Evolutionary conservation across 2,888 invertebrate species (phyloP), one percentile per base, ranked within the genome.

Genomic region (Diachrysia chrysitis): DNA sequence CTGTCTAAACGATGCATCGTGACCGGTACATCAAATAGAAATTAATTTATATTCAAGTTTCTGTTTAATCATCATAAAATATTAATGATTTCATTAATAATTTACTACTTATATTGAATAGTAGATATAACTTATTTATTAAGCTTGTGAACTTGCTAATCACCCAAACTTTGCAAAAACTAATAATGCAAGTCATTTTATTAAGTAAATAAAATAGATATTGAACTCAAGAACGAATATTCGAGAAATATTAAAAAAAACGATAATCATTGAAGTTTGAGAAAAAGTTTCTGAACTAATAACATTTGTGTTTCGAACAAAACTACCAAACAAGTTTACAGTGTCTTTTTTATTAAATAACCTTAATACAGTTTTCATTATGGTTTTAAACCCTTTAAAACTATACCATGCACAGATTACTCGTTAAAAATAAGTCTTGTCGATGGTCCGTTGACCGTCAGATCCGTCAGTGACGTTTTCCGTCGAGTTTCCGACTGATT

Each of bases 401-500:
- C n/a, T 1, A 42, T n/a, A n/a, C n/a, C 16, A 16, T 19, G 48
- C 19, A 10, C 16, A 29, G 19, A 53, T 51, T 35, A 53, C 12
- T 25, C 7, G 35, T 12, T 16, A 1, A 63, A 54, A 63, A 66
- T 32, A 56, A 67, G 5, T 48, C 19, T 42, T 29, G 3, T 64
- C 58, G n/a, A n/a, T 37, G 21, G 16, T 12, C 23, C 21, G 10
- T 10, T 17, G 12, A 25, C 29, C 10, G 29, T 17, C 32, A 21
- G 63, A 5, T 21, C 29, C 10, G 29, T 17, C 32, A 21, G 63
- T 70, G 73, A 69, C 76, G 78, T 76, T 69, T 51, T 21, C 57
- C 35, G 17, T 57, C 23, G 61, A 73, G 78, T 80, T 86, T 85
- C 84, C 83, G 78, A 78, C 71, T 82, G 75, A 79, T 90, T 86